Conservation (phyloP, 1,140 invertebrate species). For the Diorhabda sublineata region DNA sequence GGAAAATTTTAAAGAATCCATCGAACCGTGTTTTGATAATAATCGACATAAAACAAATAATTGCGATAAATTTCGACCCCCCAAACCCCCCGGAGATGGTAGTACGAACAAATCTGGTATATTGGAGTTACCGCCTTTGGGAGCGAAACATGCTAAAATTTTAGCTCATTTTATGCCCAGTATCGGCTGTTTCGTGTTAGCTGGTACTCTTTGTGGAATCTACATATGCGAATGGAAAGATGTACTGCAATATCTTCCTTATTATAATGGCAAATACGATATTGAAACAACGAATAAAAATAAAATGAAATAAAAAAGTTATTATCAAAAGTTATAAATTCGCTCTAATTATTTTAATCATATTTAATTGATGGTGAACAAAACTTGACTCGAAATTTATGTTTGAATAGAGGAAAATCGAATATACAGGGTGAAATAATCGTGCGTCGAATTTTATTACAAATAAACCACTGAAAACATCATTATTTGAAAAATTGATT, state of each 20-base stretch:
- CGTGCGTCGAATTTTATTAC: no score
- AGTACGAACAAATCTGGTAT: no score
- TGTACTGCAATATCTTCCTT: constrained; percentile 20
- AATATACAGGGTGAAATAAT: no score
- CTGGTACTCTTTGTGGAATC: background rate
- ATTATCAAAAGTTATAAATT: no score
- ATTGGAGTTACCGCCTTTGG: background rate
- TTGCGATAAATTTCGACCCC: background rate
- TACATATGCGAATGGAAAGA: constrained; percentile 25
- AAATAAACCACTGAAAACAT: no score
- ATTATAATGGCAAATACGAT: constrained; percentile 21
- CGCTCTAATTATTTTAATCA: no score
- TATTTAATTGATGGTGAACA: no score
- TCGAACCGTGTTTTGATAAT: background rate
- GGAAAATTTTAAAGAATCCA: background rate
- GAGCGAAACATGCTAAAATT: constrained; percentile 4
- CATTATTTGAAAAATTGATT: no score
- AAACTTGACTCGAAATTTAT: no score
- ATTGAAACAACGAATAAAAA: no score
- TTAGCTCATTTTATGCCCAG: background rate
- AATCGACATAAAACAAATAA: background rate
- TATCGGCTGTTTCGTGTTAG: constrained; percentile 1
- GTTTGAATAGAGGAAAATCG: no score
- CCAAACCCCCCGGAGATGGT: background rate
- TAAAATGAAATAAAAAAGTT: background rate